These are phyloP conservation scores for Bucco capensis DNA, from an alignment of 2,113 vertebrate genomes.

Conservation along the genomic window DNA sequence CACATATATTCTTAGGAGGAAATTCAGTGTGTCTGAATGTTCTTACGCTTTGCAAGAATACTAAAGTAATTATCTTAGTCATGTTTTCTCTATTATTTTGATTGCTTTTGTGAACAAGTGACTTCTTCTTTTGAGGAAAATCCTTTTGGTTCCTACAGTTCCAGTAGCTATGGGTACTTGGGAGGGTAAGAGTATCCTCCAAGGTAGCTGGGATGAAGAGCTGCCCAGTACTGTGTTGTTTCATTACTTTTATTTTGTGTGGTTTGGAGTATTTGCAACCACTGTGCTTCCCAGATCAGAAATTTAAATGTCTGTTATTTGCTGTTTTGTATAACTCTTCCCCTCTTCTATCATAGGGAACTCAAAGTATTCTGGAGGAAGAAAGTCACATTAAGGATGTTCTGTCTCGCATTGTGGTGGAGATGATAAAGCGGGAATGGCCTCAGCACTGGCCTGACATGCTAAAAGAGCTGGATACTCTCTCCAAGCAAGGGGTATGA, in stretches of 20 bases:
- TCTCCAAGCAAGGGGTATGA: conserved; percentile 89
- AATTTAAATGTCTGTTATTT: neutral
- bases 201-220: neutral
- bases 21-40: neutral
- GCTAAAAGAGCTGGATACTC: conserved; percentile 90
- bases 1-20: neutral
- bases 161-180: neutral
- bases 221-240: neutral
- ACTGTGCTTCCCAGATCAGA: neutral
- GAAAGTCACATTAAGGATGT: conserved; percentile 96
- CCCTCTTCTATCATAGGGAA: conserved; percentile 77
- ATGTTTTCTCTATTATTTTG: neutral
- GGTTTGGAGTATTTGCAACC: neutral
- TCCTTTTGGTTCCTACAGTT: neutral
- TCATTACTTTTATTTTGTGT: neutral
- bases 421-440: conserved; percentile 99
- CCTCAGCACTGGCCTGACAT: conserved; percentile 97
- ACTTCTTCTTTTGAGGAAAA: neutral
- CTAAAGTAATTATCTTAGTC: accelerated
- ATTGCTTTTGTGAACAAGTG: neutral
- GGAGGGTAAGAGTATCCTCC: neutral
- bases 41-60: neutral
- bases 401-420: conserved; percentile 90
- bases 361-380: conserved; percentile 88
- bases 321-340: neutral